Evolutionary conservation across 2,113 vertebrate genomes (phyloP).

Genomic region (Nothocercus nigrocapillus): DNA sequence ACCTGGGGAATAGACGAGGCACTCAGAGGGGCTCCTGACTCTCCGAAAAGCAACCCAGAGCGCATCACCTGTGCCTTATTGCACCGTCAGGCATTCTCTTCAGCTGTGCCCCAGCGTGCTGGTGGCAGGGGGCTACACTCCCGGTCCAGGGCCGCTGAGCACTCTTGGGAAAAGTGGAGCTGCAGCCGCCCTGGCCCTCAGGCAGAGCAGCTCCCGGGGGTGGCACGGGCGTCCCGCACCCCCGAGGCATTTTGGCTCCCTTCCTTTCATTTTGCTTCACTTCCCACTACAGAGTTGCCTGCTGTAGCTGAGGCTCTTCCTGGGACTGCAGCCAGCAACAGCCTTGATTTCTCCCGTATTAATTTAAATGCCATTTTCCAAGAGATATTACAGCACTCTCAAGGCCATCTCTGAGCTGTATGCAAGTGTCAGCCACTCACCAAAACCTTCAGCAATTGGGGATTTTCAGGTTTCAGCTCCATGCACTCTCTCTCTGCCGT

Average conservation of each 20-base stretch:
- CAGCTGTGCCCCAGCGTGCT: background rate
- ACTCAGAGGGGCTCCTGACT: slow-evolving; percentile 30
- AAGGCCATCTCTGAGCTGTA: background rate
- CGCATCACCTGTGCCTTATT: background rate
- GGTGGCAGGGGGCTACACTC: background rate
- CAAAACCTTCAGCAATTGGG: background rate
- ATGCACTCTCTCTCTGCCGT: background rate
- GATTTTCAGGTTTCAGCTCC: background rate
- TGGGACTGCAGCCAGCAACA: background rate
- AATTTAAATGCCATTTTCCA: background rate
- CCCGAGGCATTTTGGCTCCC: background rate
- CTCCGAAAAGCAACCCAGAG: slow-evolving; percentile 42
- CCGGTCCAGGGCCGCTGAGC: no score
- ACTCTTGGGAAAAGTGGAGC: background rate
- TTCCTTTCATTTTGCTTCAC: no score
- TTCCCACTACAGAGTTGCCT: fast-evolving
- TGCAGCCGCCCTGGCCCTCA: background rate
- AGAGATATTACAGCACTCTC: background rate
- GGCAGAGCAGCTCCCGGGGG: no score
- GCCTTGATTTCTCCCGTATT: background rate
- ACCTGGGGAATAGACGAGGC: slow-evolving; percentile 32
- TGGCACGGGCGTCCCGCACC: background rate
- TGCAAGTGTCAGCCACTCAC: background rate
- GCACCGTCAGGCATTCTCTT: background rate
- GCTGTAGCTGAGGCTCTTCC: background rate